Base-by-base conservation (phyloP, 2,888 invertebrate genomes). In the Tachina lurida region DNA sequence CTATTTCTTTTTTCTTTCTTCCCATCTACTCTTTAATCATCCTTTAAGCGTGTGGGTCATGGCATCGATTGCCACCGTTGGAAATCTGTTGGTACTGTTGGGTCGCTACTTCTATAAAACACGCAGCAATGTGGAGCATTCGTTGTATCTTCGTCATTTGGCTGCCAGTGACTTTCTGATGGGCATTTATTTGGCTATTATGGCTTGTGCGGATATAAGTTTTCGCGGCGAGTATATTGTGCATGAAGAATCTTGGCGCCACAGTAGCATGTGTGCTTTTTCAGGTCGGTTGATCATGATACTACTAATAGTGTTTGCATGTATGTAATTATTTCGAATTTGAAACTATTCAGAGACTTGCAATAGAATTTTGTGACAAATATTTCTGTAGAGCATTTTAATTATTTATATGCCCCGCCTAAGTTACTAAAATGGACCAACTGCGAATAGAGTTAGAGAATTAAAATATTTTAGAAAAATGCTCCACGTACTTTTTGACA, bases 91-190 rank as follows among this genome's bases (percentile, higher is more conserved):
- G 31, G 95, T 95, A 1, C 91, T 95, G 22, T 90, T 94, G 10
- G 94, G 94, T 7, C 92, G 95, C 58, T 92, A 94, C 76, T 92
- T 94, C 58, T 93, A 93, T 56, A 85, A 82, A 65, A 90, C 91
- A n/a, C 94, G 94, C 76, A 94, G 93, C 88, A 94, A 95, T 88
- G 93, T 94, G 4, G 94, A 94, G 39, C 94, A 95, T 87, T 94
- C 95, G 0, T 92, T 95, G 22, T 95, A 95, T 91, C 93, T 95
- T 84, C 94, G 94, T 87, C 95, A 95, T 89, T 92, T 95, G 88
- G 94, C 95, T 1, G 91, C 94, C 74, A 94, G 95, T 39, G 95
- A 95, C 89, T 92, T 95, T 9, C 91, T 95, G 49, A 95, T 95
- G 95, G 95, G 95, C 19, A 90, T 95, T 54, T 95, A 95, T 90